Evolutionary conservation across 30 jellyfish, hydroid and myxozoan genomes (phyloP).

Genomic region (Turritopsis dohrnii): DNA sequence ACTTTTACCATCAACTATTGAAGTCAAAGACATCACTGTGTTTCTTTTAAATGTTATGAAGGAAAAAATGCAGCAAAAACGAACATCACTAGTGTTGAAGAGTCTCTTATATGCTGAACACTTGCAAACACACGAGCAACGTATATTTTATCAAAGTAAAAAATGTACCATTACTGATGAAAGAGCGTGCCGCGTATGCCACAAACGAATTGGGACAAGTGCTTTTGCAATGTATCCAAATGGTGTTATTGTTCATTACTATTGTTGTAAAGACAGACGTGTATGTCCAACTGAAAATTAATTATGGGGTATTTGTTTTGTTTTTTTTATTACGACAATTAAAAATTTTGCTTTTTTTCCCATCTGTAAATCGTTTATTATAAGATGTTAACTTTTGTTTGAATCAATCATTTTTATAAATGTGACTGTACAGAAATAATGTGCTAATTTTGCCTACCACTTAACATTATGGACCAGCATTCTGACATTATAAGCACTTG

Average conservation of each 20-base stretch:
- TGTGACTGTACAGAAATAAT: no score
- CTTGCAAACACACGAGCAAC: constrained; percentile 85
- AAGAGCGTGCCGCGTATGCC: constrained; percentile 90
- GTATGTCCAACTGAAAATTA: constrained; percentile 64
- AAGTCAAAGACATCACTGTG: constrained; percentile 51
- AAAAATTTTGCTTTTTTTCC: no score
- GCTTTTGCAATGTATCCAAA: constrained; percentile 96
- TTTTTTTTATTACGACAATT: not conserved
- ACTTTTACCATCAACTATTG: constrained; percentile 65
- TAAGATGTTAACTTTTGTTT: not conserved
- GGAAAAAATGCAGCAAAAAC: constrained; percentile 67
- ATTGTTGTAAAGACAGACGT: constrained; percentile 83
- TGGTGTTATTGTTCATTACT: constrained; percentile 86
- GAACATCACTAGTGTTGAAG: constrained; percentile 48
- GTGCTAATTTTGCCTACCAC: no score
- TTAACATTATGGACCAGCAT: no score
- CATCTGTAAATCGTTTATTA: not conserved
- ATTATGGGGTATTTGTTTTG: not conserved
- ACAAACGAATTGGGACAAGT: constrained; percentile 91
- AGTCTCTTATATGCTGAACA: constrained; percentile 86
- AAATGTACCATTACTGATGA: constrained; percentile 88
- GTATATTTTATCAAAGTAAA: constrained; percentile 74
- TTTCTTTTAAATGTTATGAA: constrained; percentile 60
- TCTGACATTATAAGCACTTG: no score
- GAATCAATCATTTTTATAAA: not conserved